Conservation (phyloP, 2,797 vertebrate genomes). For the Adelosebastes latens region DNA sequence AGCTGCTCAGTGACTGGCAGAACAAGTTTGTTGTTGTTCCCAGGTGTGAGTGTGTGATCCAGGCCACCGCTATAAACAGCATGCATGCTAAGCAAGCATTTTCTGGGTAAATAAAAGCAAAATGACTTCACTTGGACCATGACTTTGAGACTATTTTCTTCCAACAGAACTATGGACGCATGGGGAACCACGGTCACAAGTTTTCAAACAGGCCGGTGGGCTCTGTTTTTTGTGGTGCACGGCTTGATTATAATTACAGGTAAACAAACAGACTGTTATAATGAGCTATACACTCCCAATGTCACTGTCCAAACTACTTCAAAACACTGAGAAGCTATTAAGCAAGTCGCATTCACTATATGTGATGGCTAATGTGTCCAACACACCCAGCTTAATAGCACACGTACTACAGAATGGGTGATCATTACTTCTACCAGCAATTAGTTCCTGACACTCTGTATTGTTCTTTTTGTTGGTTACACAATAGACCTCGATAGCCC, state of each 20-base stretch:
- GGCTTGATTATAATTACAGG: background rate
- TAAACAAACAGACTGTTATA: background rate
- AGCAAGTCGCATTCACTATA: background rate
- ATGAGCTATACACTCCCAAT: background rate
- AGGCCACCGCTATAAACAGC: constrained; percentile 38
- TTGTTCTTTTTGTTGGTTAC: constrained; percentile 3
- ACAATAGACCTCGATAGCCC: background rate
- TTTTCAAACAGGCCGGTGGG: background rate
- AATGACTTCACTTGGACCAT: background rate
- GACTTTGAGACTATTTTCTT: constrained; percentile 19
- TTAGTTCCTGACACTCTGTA: constrained; percentile 15
- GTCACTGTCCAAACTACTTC: background rate
- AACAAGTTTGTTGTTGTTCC: constrained; percentile 9
- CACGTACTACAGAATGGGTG: background rate
- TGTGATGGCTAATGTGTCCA: background rate
- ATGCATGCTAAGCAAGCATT: constrained; percentile 23
- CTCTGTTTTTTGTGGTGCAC: background rate
- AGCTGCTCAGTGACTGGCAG: background rate
- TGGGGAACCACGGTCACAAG: background rate
- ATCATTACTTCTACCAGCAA: constrained; percentile 28
- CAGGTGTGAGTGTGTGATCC: constrained; percentile 37
- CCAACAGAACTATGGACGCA: background rate
- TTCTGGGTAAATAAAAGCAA: constrained; percentile 19
- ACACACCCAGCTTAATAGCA: background rate
- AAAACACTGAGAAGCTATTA: background rate